phyloP scores from a whole-genome alignment of 2,113 vertebrate species.

The Heteronetta atricapilla region DNA sequence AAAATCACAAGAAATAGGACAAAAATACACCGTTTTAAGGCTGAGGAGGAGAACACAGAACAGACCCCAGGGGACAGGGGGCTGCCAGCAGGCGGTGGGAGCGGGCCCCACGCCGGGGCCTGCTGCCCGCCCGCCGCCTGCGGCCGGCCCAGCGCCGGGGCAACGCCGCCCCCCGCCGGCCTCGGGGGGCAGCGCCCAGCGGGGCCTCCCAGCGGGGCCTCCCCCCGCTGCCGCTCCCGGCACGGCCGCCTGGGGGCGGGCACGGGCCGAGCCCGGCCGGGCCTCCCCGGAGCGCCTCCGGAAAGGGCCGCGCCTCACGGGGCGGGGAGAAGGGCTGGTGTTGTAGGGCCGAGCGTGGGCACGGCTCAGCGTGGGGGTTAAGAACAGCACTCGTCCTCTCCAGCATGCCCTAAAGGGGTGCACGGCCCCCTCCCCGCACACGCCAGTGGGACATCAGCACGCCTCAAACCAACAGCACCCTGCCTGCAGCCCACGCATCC shows the following conservation, averaged over 20 bases:
- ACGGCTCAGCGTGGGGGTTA: not conserved
- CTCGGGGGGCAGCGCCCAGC: not conserved
- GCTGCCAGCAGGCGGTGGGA: too few species aligned
- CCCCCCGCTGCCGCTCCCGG: not conserved
- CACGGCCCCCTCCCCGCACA: fast-evolving
- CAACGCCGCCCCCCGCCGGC: not conserved
- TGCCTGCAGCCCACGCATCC: not conserved
- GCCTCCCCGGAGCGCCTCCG: too few species aligned
- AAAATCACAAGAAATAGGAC: too few species aligned
- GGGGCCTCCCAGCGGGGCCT: too few species aligned
- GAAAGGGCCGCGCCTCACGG: too few species aligned
- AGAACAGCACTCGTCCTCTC: not conserved
- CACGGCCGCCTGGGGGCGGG: too few species aligned
- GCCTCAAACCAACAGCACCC: not conserved
- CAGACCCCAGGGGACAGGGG: not conserved
- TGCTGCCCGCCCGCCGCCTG: not conserved
- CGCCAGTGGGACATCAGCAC: too few species aligned
- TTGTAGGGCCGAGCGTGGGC: not conserved
- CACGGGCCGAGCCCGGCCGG: too few species aligned
- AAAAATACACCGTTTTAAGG: not conserved
- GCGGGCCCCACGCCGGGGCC: too few species aligned
- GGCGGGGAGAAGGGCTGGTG: too few species aligned
- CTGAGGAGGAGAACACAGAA: fast-evolving
- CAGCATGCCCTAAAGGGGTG: too few species aligned
- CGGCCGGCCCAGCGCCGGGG: not conserved